Evolutionary conservation across 2,113 vertebrate species (phyloP).

Genomic region (Pomatostomus ruficeps): DNA sequence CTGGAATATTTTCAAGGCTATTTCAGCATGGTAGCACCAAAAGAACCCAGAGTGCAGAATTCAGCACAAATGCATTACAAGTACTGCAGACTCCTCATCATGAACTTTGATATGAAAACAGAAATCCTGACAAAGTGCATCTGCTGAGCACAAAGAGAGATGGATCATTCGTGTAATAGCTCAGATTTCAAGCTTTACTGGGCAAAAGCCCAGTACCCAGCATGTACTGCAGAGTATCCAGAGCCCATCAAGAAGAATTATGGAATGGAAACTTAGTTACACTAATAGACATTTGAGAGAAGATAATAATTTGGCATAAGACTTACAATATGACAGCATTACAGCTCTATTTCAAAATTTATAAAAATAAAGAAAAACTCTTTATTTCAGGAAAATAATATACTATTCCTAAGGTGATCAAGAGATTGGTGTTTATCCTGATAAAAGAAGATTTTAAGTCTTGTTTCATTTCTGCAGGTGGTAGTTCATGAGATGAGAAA

Average conservation of each 20-base stretch:
- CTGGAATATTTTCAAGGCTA: neutral
- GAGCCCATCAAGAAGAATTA: neutral
- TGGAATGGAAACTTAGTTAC: neutral
- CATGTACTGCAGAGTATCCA: neutral
- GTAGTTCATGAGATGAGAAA: neutral
- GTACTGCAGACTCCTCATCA: neutral
- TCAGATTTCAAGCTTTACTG: neutral
- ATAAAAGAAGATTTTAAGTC: neutral
- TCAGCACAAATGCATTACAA: neutral
- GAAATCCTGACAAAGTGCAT: neutral
- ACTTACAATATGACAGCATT: neutral
- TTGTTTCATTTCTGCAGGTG: neutral
- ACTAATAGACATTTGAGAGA: neutral
- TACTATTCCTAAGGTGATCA: neutral
- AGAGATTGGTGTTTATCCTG: neutral
- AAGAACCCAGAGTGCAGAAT: neutral
- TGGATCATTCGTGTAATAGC: neutral
- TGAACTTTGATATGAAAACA: neutral
- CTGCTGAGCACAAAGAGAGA: neutral
- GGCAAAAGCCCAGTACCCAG: neutral
- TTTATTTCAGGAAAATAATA: neutral
- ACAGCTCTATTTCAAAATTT: neutral
- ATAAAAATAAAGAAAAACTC: neutral
- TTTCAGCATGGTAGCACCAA: neutral
- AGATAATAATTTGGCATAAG: neutral